Base-by-base conservation (phyloP, 2,113 vertebrate species). In the Ondatra zibethicus region DNA sequence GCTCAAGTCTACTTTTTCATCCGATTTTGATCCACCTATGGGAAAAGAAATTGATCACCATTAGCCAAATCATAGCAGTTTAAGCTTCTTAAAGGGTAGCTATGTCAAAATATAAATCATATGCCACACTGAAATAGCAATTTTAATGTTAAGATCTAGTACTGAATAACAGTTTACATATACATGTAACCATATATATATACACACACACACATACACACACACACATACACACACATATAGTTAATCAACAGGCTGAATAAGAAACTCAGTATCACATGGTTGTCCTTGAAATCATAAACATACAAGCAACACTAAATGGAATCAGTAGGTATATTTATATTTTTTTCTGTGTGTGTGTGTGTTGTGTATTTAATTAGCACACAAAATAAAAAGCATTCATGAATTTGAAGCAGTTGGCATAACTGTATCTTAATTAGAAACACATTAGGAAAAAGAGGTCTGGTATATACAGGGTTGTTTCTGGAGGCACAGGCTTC, bases 1-100 rank as follows among this genome's bases (percentile, higher is more conserved):
- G 91, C 99, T 99, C 88, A 99, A 98, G 98, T 99, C 99, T 39
- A 99, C 99, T 98, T 99, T 99, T 98, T 99, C 99, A 55, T 99
- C 99, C 0, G 99, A 99, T 97, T 99, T 99, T 81, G 99, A 99
- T 58, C 99, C 99, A 97, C 99, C 99, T 99, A 95, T 39, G 68
- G 68, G 63, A 92, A 96, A 97, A 92, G 33, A 92, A 98, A 98
- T 94, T 97, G 76, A 61, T 42, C 55, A 47, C 96, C 63, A 97
- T 92, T 96, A 77, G 95, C 52, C 81, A 36, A 2, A 87, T 50
- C 92, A 96, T 0, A 52, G 86, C 58, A 92, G 58, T 97, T 91
- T 92, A 97, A 92, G 13, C 78, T 94, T 89, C 82, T 93, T 86
- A 93, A 97, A 95, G 85, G 25, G 21, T 47, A 92, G 65, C 66